These are phyloP conservation scores for Brachionus angularis DNA, from an alignment of 1,140 invertebrate genomes.

Conservation along the genomic window DNA sequence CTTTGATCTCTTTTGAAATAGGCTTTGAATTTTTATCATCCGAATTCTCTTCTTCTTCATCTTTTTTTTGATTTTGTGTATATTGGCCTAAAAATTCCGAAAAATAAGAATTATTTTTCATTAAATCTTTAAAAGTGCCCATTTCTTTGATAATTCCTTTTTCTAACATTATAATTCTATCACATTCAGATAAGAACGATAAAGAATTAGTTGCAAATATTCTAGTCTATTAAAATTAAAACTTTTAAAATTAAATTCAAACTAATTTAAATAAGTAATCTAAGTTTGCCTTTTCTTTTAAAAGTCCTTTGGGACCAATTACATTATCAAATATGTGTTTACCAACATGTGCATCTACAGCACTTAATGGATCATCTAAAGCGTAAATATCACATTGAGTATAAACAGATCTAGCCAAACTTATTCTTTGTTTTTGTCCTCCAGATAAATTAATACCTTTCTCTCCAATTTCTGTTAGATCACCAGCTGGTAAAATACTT, in stretches of 20 bases:
- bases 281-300: slow-evolving; percentile 47
- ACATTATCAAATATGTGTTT: slow-evolving; percentile 55
- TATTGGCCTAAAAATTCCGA: slow-evolving; percentile 14
- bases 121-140: slow-evolving; percentile 32
- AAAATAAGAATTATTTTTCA: slow-evolving; percentile 9
- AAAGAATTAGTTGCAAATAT: slow-evolving; percentile 44
- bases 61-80: background rate
- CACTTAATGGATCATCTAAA: slow-evolving; percentile 61
- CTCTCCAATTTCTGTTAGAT: slow-evolving; percentile 46
- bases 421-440: slow-evolving; percentile 53
- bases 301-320: slow-evolving; percentile 53
- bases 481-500: slow-evolving; percentile 41
- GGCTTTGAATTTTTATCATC: background rate
- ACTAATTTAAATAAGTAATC: too few relatives aligned
- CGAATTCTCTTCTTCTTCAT: background rate
- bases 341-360: slow-evolving; percentile 60
- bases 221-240: too few relatives aligned
- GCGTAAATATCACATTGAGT: slow-evolving; percentile 59
- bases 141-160: slow-evolving; percentile 43
- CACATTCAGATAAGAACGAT: slow-evolving; percentile 40
- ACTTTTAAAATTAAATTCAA: too few relatives aligned
- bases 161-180: slow-evolving; percentile 43
- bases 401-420: slow-evolving; percentile 51
- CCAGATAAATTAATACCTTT: slow-evolving; percentile 53
- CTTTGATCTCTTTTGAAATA: background rate